Conservation (phyloP, 2,888 invertebrate genomes). For the Smittia sp. region DNA sequence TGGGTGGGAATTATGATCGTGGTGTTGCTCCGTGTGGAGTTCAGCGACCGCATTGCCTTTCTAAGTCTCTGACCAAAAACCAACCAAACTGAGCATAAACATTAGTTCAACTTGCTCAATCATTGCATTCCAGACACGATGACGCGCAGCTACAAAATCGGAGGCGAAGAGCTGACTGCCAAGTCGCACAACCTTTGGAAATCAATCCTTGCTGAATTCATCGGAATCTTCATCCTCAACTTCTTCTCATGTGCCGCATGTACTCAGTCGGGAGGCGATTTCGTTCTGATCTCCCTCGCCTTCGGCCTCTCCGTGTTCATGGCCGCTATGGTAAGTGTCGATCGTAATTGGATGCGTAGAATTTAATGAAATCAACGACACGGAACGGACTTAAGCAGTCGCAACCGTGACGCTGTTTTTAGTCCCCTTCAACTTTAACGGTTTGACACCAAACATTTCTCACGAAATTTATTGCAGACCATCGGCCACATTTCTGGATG, state of each 20-base stretch:
- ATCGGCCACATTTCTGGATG: constrained; percentile 87
- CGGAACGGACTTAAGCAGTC: too few relatives aligned
- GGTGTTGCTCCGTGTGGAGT: background rate
- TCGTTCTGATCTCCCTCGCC: constrained; percentile 70
- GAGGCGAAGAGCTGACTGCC: background rate
- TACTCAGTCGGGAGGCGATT: constrained; percentile 57
- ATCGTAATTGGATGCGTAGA: too few relatives aligned
- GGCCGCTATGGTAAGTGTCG: constrained; percentile 66
- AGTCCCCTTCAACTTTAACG: too few relatives aligned
- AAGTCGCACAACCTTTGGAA: constrained; percentile 49
- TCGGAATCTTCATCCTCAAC: constrained; percentile 82
- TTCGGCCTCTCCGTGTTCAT: constrained; percentile 85
- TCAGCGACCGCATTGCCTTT: background rate
- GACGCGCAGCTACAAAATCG: background rate
- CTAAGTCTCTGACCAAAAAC: background rate
- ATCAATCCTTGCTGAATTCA: constrained; percentile 80
- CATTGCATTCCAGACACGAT: background rate
- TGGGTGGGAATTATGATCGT: background rate
- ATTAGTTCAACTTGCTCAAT: background rate
- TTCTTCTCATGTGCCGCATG: constrained; percentile 86
- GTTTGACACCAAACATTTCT: background rate
- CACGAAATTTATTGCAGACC: constrained; percentile 56
- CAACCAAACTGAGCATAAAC: background rate
- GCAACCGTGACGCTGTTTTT: too few relatives aligned
- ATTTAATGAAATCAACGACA: too few relatives aligned